Conservation (phyloP, 2,113 vertebrate species). For the Vanacampus margaritifer region DNA sequence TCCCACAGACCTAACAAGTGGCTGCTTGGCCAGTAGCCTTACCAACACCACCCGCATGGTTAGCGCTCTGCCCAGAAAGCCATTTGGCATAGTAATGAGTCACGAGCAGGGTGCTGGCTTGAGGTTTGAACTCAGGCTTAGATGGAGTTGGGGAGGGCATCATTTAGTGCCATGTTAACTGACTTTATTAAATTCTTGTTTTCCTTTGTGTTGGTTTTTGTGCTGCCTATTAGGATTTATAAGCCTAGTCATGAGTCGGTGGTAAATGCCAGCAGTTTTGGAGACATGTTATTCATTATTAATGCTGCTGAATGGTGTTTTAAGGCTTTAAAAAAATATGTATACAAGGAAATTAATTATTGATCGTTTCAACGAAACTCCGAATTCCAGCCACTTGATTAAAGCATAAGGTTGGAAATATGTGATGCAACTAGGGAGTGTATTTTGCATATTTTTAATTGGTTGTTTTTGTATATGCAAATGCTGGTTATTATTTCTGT, state of each 20-base stretch:
- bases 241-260: conserved; percentile 28
- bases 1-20: conserved; percentile 51
- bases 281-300: conserved; percentile 29
- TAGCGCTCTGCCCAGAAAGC: conserved; percentile 35
- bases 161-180: conserved; percentile 34
- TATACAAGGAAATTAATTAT: background rate
- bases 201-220: conserved; percentile 32
- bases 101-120: conserved; percentile 31
- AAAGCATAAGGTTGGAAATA: too few relatives aligned
- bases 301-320: background rate
- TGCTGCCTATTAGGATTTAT: conserved; percentile 35
- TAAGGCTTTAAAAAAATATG: background rate
- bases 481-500: background rate
- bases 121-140: conserved; percentile 20
- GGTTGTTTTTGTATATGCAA: background rate
- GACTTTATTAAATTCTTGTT: conserved; percentile 44
- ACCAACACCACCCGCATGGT: conserved; percentile 38
- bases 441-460: too few relatives aligned
- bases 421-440: too few relatives aligned
- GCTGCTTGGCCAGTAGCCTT: conserved; percentile 52
- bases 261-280: conserved; percentile 7
- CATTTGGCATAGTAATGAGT: conserved; percentile 34
- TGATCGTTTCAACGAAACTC: background rate
- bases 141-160: conserved; percentile 8
- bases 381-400: background rate